Conservation (phyloP, 2,797 vertebrate genomes). For the Sciurus vulgaris region DNA sequence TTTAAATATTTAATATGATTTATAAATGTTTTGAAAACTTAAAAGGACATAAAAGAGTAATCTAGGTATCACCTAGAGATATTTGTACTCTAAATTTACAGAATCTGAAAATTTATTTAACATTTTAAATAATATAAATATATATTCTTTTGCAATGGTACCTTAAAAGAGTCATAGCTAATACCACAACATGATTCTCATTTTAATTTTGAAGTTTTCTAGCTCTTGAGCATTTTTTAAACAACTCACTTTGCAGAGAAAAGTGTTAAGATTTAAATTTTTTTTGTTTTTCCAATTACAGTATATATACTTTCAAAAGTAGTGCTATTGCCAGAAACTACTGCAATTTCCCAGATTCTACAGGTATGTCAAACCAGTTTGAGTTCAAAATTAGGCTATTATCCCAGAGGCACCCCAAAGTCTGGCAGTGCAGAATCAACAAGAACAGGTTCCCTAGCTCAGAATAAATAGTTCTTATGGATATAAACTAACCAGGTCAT, state of each 20-base stretch:
- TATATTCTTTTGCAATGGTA: neutral
- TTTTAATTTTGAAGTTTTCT: neutral
- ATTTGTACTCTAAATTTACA: neutral
- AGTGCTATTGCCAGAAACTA: neutral
- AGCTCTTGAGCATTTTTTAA: neutral
- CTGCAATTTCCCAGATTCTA: neutral
- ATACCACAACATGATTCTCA: neutral
- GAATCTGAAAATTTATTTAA: neutral
- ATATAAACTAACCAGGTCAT: neutral
- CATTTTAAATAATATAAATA: neutral
- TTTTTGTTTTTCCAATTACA: neutral
- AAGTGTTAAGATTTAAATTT: neutral
- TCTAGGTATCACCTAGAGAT: neutral
- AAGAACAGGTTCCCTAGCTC: neutral
- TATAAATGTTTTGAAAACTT: neutral
- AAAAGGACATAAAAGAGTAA: neutral
- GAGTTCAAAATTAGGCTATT: neutral
- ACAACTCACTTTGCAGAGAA: neutral
- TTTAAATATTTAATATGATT: neutral
- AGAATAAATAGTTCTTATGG: neutral
- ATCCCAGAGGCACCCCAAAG: neutral
- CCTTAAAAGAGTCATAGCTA: neutral
- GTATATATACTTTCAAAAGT: neutral
- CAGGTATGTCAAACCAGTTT: neutral
- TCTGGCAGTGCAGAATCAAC: neutral